Conservation (phyloP, 2,113 vertebrate species). For the Nesogale talazaci region DNA sequence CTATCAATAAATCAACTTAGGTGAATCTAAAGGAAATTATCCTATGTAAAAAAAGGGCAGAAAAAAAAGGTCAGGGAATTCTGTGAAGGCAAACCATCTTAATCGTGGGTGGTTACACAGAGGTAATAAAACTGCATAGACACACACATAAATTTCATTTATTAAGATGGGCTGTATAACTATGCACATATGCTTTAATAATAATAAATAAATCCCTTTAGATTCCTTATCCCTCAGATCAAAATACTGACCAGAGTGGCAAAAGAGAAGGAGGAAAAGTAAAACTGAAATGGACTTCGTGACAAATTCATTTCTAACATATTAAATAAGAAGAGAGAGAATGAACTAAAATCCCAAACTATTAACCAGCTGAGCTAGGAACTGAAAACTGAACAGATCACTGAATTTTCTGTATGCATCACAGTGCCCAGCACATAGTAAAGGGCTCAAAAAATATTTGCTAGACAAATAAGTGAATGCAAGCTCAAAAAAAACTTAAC, state of each 20-base stretch:
- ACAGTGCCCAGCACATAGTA: slow-evolving; percentile 3
- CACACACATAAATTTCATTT: background rate
- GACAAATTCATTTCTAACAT: too few relatives aligned
- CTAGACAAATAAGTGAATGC: slow-evolving; percentile 13
- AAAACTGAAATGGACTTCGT: too few relatives aligned
- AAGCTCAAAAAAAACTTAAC: background rate
- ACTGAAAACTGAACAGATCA: background rate
- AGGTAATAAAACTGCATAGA: background rate
- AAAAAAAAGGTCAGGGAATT: slow-evolving; percentile 3
- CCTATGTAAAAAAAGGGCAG: background rate
- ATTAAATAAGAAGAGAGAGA: too few relatives aligned
- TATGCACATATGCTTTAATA: too few relatives aligned
- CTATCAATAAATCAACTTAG: slow-evolving; percentile 36
- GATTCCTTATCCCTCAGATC: too few relatives aligned
- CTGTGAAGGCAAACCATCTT: background rate
- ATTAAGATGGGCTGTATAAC: too few relatives aligned
- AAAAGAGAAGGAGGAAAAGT: too few relatives aligned
- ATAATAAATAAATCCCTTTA: too few relatives aligned
- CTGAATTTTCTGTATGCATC: background rate
- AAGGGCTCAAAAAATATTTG: background rate
- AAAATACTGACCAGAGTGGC: too few relatives aligned
- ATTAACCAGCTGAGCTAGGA: background rate
- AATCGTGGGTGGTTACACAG: slow-evolving; percentile 10
- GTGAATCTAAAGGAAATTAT: slow-evolving; percentile 36
- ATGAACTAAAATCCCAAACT: background rate